phyloP scores from a whole-genome alignment of 2,113 vertebrate genomes.

The Mesocricetus auratus region DNA sequence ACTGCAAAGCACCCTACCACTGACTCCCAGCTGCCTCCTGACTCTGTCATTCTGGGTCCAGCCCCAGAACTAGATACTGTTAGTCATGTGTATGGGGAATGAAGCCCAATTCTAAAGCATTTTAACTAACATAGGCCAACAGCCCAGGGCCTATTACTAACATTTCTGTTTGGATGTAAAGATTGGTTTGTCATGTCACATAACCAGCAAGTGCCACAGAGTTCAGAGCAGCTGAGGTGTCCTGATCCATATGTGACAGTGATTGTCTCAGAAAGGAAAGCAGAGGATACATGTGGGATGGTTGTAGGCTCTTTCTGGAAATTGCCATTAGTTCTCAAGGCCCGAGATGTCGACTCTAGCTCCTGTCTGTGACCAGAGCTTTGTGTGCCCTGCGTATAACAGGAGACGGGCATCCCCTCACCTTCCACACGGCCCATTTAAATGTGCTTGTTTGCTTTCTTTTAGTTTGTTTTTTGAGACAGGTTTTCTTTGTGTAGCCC shows the following conservation, averaged over 20 bases:
- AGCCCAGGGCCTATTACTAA: fast-evolving
- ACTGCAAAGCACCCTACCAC: not conserved
- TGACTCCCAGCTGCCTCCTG: not conserved
- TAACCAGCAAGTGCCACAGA: not conserved
- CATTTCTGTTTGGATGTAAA: not conserved
- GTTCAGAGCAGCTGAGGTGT: not conserved
- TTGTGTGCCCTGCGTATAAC: not conserved
- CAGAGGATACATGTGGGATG: too few relatives aligned
- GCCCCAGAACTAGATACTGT: not conserved
- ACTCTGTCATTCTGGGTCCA: not conserved
- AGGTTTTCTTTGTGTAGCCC: not conserved
- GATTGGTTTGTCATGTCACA: not conserved
- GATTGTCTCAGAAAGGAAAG: not conserved
- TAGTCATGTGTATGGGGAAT: not conserved
- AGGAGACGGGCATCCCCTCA: not conserved
- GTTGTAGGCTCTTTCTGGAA: not conserved
- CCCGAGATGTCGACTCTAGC: not conserved
- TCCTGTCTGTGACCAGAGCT: not conserved
- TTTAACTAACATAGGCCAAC: not conserved
- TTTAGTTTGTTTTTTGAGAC: not conserved
- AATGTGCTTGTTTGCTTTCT: not conserved
- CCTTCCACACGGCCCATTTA: not conserved
- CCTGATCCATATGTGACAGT: not conserved
- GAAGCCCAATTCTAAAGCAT: not conserved
- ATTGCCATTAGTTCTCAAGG: not conserved